phyloP scores from a whole-genome alignment of 1,140 invertebrate species.

The Melanaphis sacchari region DNA sequence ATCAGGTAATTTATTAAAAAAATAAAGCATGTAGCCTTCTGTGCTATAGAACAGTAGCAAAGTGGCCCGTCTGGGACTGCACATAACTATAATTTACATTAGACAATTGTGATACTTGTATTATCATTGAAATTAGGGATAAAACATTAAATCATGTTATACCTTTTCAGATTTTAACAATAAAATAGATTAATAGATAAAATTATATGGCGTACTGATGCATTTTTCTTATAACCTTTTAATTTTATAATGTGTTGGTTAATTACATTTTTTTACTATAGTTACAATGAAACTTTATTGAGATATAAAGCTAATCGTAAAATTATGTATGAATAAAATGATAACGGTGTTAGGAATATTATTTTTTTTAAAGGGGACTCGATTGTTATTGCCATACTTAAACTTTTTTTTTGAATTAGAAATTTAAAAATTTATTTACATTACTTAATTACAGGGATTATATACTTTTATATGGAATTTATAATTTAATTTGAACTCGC shows the following conservation, averaged over 20 bases:
- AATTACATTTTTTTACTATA: background rate
- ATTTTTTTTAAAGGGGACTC: background rate
- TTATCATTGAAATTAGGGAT: too few species aligned
- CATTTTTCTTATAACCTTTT: background rate
- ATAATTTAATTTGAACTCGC: constrained; percentile 46
- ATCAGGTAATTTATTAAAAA: too few species aligned
- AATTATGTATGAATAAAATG: background rate
- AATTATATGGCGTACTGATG: too few species aligned
- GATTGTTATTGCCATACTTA: background rate
- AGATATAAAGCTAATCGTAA: background rate
- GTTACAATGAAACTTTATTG: background rate
- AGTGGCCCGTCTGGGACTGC: too few species aligned
- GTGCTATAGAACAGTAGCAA: too few species aligned
- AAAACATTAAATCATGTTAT: too few species aligned
- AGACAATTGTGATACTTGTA: too few species aligned
- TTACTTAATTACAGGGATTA: background rate
- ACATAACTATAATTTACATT: too few species aligned
- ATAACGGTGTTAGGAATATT: background rate
- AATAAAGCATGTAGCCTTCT: too few species aligned
- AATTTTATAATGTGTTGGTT: background rate
- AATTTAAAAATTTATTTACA: constrained; percentile 8
- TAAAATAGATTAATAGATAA: too few species aligned
- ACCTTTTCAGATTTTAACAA: too few species aligned
- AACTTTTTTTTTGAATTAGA: constrained; percentile 17
- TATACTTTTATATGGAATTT: constrained; percentile 18